A percentile compares a stretch with the other conserved stretches of the same genome.
phyloP scores from a whole-genome alignment of 2,797 vertebrate genomes.

The Pelobates cultripes region DNA sequence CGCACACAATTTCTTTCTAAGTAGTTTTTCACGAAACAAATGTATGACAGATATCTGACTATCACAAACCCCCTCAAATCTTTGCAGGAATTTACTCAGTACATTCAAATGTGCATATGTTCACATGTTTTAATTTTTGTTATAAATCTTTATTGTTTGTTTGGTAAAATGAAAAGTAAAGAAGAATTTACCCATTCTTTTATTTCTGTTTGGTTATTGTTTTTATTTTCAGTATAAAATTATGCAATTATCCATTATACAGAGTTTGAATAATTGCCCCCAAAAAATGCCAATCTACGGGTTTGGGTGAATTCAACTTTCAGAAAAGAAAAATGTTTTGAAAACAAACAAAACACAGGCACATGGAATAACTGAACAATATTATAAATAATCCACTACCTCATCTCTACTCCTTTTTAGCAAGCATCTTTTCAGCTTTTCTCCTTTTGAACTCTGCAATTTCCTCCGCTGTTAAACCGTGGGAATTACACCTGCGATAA shows the following conservation, averaged over 20 bases:
- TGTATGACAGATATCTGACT: no score
- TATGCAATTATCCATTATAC: background rate
- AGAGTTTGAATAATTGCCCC: background rate
- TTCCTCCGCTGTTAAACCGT: constrained; percentile 83
- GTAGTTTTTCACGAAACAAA: no score
- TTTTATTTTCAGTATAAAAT: background rate
- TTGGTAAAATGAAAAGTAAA: background rate
- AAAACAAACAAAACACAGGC: constrained; percentile 1
- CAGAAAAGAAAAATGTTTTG: background rate
- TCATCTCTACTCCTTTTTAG: constrained; percentile 80
- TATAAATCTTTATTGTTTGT: background rate
- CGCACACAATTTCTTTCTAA: no score
- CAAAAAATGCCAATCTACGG: background rate
- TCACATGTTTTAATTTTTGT: background rate
- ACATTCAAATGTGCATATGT: background rate
- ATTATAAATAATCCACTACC: constrained; percentile 71
- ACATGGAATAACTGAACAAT: constrained; percentile 14
- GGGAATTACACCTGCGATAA: constrained; percentile 74
- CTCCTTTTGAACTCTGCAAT: constrained; percentile 81
- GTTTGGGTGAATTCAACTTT: constrained; percentile 2
- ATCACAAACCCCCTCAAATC: no score
- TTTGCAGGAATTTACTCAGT: background rate
- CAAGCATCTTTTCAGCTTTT: constrained; percentile 79
- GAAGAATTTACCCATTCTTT: background rate
- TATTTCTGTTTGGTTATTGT: background rate